phyloP scores from a whole-genome alignment of 2,797 vertebrate genomes.

The Anguilla megastoma region DNA sequence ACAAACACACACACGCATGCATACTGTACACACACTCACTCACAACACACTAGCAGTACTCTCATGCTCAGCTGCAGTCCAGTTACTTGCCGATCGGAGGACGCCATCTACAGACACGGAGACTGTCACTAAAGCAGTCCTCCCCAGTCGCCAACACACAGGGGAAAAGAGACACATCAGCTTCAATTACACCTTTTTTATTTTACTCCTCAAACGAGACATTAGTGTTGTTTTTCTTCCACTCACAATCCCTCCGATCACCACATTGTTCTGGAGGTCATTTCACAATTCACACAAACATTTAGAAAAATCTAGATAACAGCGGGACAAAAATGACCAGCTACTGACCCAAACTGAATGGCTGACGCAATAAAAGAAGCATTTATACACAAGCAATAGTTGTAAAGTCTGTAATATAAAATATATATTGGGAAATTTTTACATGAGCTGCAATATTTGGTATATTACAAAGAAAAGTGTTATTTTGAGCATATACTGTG shows the following conservation, averaged over 20 bases:
- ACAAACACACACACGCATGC: neutral
- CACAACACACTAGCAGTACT: neutral
- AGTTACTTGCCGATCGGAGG: neutral
- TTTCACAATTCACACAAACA: conserved; percentile 1
- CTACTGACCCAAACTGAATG: conserved; percentile 66
- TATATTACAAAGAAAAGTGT: conserved; percentile 61
- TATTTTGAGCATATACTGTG: conserved; percentile 62
- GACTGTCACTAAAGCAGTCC: conserved; percentile 48
- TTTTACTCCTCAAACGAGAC: conserved; percentile 43
- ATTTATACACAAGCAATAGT: conserved; percentile 74
- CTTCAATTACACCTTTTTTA: conserved; percentile 35
- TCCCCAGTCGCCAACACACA: conserved; percentile 45
- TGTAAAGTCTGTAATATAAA: conserved; percentile 82
- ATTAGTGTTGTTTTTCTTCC: conserved; percentile 51
- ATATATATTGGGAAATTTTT: conserved; percentile 64
- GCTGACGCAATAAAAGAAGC: conserved; percentile 74
- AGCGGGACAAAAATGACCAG: conserved; percentile 64
- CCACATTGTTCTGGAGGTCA: conserved; percentile 64
- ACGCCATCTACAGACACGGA: conserved; percentile 35
- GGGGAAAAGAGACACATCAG: conserved; percentile 23
- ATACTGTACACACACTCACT: neutral
- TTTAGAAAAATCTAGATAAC: conserved; percentile 32
- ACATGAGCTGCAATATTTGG: conserved; percentile 71
- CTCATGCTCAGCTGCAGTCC: neutral
- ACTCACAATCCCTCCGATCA: conserved; percentile 48